Base-by-base conservation (phyloP, 2,888 invertebrate genomes). In the Latrodectus elegans region DNA sequence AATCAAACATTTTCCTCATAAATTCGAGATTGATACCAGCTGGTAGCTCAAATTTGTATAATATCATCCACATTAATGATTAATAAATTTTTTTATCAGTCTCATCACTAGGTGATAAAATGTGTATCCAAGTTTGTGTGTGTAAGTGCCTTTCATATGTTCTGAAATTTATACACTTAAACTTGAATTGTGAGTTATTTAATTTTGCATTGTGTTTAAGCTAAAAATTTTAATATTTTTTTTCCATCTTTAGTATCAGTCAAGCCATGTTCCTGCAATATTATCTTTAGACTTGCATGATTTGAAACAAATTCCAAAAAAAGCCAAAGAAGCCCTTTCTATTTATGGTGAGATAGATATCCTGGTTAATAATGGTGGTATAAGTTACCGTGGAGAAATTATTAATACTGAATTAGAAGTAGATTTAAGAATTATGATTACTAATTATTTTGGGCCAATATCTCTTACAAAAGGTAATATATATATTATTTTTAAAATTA, bases 391-490 rank as follows among this genome's bases (percentile, higher is more conserved):
- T 90, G 97, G 97, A 0, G 94, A 95, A 90, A 94, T 95, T 76
- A 90, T 95, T 26, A 94, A 95, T 72, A 97, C 98, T 0, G 94
- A 94, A 68, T 92, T 96, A 65, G 95, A 96, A 91, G 96, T 98
- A 12, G 96, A 97, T 92, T 94, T 95, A 88, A 95, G 95, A 93
- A 94, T 99, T 70, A 98, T 99, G 98, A 93, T 95, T 64, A 95
- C 97, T 10, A 99, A 99, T 93, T 99, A 97, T 92, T 97, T 99
- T 93, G 98, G 98, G 17, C 94, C 97, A 90, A 95, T 98, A 81
- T 96, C 96, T 60, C 93, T 99, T 51, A 97, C 97, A 0, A 97
- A 97, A 95, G 96, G 97, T 96, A 11, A 53, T 17, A 72, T 49
- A 51, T 72, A 3, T 38, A 3, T 2, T 38, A 3, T 38, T 12